Evolutionary conservation across 2,888 invertebrate species (phyloP).

Genomic region (Octonoba sinensis): DNA sequence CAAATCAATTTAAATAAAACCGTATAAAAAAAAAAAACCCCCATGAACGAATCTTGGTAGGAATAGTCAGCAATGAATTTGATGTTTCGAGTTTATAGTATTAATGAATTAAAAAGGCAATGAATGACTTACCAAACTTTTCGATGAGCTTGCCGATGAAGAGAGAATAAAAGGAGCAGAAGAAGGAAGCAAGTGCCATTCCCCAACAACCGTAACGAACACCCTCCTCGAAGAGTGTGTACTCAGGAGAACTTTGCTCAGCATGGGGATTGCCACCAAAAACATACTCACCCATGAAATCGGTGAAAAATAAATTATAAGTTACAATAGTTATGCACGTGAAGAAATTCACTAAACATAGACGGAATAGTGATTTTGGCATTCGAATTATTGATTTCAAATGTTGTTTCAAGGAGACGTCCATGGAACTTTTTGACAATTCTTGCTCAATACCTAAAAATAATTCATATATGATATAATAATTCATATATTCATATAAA

Average conservation of each 20-base stretch:
- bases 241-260: conserved; percentile 69
- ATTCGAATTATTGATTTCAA: too few relatives aligned
- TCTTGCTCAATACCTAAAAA: too few relatives aligned
- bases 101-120: too few relatives aligned
- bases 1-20: too few relatives aligned
- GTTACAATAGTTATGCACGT: conserved; percentile 98
- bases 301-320: conserved; percentile 95
- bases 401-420: too few relatives aligned
- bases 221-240: conserved; percentile 83
- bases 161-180: conserved; percentile 93
- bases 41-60: too few relatives aligned
- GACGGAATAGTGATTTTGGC: conserved; percentile 79
- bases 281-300: conserved; percentile 92
- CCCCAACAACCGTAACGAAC: conserved; percentile 96
- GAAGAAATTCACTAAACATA: conserved; percentile 93
- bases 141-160: conserved; percentile 88
- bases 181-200: conserved; percentile 88
- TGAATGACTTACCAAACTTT: conserved; percentile 73
- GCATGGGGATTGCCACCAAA: conserved; percentile 84
- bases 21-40: too few relatives aligned
- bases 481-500: too few relatives aligned
- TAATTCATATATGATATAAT: too few relatives aligned
- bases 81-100: not conserved
- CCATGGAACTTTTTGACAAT: too few relatives aligned
- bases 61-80: too few relatives aligned